Conservation (phyloP, 2,888 invertebrate species). For the Caenorhabditis imperialis region DNA sequence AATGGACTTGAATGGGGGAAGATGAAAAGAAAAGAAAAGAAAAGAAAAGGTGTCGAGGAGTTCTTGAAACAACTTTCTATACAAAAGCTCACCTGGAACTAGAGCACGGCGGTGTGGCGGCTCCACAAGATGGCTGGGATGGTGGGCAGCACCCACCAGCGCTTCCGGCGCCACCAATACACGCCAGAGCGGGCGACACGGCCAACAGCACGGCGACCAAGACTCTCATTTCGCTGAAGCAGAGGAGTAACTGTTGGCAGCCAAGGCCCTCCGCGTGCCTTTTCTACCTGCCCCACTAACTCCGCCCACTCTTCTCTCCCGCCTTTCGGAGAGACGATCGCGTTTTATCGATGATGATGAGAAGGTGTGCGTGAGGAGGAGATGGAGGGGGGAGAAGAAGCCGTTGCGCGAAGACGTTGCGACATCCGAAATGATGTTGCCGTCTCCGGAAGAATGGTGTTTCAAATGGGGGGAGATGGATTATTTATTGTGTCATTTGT, state of each 20-base stretch:
- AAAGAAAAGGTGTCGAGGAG: not conserved
- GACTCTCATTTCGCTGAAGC: slow-evolving; percentile 24
- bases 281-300: slow-evolving; percentile 50
- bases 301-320: slow-evolving; percentile 41
- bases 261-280: slow-evolving; percentile 36
- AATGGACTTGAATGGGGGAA: slow-evolving; percentile 24
- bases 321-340: slow-evolving; percentile 5
- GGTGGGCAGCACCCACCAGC: slow-evolving; percentile 65
- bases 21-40: not conserved
- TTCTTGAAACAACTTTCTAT: not conserved
- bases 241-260: no score
- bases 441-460: no score
- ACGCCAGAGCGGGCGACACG: slow-evolving; percentile 53
- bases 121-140: slow-evolving; percentile 58
- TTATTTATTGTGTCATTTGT: no score
- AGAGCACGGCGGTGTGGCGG: slow-evolving; percentile 67
- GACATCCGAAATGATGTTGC: slow-evolving; percentile 36
- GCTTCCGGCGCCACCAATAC: slow-evolving; percentile 60
- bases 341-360: slow-evolving; percentile 50
- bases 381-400: slow-evolving; percentile 21
- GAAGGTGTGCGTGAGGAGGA: slow-evolving; percentile 35
- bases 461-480: no score
- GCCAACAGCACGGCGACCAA: slow-evolving; percentile 37
- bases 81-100: slow-evolving; percentile 63
- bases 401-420: no score